Percentiles rank a stretch among this genome's conserved stretches.
Conservation (phyloP, 2,888 invertebrate genomes). For the Spicauda simplicius region DNA sequence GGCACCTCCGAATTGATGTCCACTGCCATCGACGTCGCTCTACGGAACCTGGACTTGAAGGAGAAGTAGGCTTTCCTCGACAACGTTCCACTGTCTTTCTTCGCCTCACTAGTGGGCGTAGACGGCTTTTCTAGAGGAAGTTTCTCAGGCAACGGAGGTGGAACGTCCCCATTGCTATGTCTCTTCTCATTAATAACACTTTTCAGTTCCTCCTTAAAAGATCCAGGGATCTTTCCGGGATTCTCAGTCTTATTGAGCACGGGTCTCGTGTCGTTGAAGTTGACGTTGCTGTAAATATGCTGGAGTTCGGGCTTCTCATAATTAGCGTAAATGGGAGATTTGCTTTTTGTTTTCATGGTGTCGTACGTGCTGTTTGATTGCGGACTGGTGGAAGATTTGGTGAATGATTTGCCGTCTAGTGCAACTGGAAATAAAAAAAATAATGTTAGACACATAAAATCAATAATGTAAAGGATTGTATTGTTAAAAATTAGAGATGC, state of each 20-base stretch:
- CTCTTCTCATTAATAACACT: constrained; percentile 67
- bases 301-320: constrained; percentile 60
- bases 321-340: constrained; percentile 71
- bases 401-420: constrained; percentile 76
- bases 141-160: constrained; percentile 68
- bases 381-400: constrained; percentile 52
- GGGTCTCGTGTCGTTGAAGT: constrained; percentile 60
- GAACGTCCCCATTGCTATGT: constrained; percentile 62
- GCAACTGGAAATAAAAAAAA: constrained; percentile 61
- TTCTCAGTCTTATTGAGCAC: constrained; percentile 68
- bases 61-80: constrained; percentile 81
- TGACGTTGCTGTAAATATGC: constrained; percentile 67
- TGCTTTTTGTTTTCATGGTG: constrained; percentile 54
- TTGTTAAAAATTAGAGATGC: no score
- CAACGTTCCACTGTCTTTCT: constrained; percentile 72
- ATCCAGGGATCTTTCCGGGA: constrained; percentile 59
- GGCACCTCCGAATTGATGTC: constrained; percentile 82
- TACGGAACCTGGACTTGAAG: constrained; percentile 86
- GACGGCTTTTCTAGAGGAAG: constrained; percentile 65
- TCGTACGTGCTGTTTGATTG: constrained; percentile 62
- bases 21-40: constrained; percentile 84
- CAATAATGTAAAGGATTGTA: no score
- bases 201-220: constrained; percentile 73
- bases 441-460: background rate
- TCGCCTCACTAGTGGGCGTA: constrained; percentile 67